Evolutionary conservation across 2,888 invertebrate genomes (phyloP), one percentile per base, ranked within the genome.

Genomic region (Malthinus flaveolus): DNA sequence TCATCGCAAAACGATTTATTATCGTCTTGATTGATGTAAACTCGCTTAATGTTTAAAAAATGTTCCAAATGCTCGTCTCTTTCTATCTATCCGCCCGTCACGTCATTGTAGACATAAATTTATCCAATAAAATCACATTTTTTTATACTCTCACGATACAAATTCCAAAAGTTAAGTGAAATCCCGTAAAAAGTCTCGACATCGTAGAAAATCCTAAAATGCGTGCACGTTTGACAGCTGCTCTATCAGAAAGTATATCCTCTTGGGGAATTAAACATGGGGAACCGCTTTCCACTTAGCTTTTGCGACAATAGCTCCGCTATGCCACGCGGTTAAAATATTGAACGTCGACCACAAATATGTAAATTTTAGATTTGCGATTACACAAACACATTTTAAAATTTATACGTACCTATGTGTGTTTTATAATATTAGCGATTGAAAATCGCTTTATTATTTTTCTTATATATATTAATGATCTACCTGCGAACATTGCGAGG

Each of bases 251-350:
- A 72, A 70, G 68, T 71, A 69, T 69, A 69, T 68, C 67, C 74
- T 74, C 74, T 65, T 62, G 74, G 74, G 74, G 74, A 75, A 74
- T 75, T 72, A 74, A 73, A 73, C 68, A 66, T 67, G 69, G 69
- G 68, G 66, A 23, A 61, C 66, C 64, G 66, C 60, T 64, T 66
- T 62, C 62, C 62, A 59, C 54, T 59, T 62, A 59, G 56, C 58
- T 50, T 54, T 56, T 42, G 59, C 62, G 59, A 59, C 59, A 59
- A 59, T 59, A 49, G 53, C 52, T 44, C 53, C 56, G 62, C 59
- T 59, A 56, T 59, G 62, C 59, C 62, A 56, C 62, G 55, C 59
- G 62, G 56, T 50, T 62, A 56, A 62, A 62, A 62, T 62, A 62
- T 62, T 62, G 62, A 62, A 62, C 59, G 50, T 56, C 55, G 48